Base-by-base conservation (phyloP, 2,888 invertebrate species). In the Tricholauxania praeusta region DNA sequence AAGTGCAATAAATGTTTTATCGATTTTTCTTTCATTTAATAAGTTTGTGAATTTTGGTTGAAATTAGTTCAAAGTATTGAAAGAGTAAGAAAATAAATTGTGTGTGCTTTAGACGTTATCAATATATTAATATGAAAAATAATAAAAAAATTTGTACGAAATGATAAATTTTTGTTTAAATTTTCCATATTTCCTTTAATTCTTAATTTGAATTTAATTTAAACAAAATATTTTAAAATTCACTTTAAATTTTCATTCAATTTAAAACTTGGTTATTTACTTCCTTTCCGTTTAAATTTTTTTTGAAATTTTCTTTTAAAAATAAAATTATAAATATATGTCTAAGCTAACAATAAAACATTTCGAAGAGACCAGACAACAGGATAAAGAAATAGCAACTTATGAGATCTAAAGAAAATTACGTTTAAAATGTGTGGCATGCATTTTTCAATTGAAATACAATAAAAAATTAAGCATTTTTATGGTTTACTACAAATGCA, bases 371-470 rank as follows among this genome's bases (percentile, higher is more conserved):
- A 6, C 22, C 14, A 12, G 22, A 12, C n/a, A 19, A 4, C 28
- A 22, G 8, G 48, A 14, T 32, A 49, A 48, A 32, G 12, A 6
- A 64, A 69, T 14, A 22, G 39, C 12, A 15, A 63, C n/a, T 7
- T 62, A 12, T 22, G 52, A 17, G n/a, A 59, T 49, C n/a, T 47
- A 49, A 39, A 69, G 12, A 7, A 62, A 49, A 60, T 14, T 17
- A 62, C 72, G 74, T 74, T 75, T 59, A 79, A 79, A 80, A 79
- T 79, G 77, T 82, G 81, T 83, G 81, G 81, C 81, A 82, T 84
- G 79, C 79, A 79, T 80, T 83, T 78, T 76, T 76, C 74, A 75
- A 73, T 65, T 63, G 47, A 67, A 4, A 49, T 39, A 55, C 55
- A 68, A 17, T 39, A 39, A 39, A 1, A 28, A 19, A 57, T 47